Percentiles rank a stretch among this genome's conserved stretches.
These are phyloP conservation scores for Hetaerina americana DNA, from an alignment of 1,140 invertebrate genomes.

Conservation along the genomic window DNA sequence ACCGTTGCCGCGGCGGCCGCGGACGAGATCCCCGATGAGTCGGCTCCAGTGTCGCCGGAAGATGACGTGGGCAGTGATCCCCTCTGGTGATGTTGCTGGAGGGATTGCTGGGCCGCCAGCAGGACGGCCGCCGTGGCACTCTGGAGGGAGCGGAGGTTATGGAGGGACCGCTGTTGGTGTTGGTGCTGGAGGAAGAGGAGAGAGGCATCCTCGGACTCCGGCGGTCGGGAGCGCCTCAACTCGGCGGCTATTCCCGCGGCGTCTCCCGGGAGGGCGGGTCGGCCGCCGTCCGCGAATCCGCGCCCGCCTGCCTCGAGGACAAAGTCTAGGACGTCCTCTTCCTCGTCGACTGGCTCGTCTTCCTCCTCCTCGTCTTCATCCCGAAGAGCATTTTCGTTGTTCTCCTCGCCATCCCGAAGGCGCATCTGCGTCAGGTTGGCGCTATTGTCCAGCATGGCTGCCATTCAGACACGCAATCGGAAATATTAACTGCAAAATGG, in stretches of 20 bases:
- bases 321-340: not conserved
- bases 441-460: not conserved
- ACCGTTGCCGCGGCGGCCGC: not conserved
- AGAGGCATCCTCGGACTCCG: not conserved
- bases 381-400: not conserved
- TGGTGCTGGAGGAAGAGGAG: not conserved
- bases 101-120: not conserved
- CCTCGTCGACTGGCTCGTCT: not conserved
- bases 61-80: not conserved
- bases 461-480: too few species aligned
- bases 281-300: not conserved
- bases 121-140: not conserved
- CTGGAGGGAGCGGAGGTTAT: not conserved
- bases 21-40: not conserved
- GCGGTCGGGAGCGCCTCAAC: not conserved
- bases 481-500: too few species aligned
- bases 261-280: not conserved
- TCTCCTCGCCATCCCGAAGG: not conserved
- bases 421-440: not conserved
- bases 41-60: not conserved
- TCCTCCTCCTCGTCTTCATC: not conserved
- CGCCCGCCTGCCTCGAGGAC: not conserved
- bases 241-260: not conserved
- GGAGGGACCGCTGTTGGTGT: not conserved
- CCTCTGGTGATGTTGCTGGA: not conserved